phyloP scores from a whole-genome alignment of 1,140 invertebrate genomes.

The Bombus haemorrhoidalis region DNA sequence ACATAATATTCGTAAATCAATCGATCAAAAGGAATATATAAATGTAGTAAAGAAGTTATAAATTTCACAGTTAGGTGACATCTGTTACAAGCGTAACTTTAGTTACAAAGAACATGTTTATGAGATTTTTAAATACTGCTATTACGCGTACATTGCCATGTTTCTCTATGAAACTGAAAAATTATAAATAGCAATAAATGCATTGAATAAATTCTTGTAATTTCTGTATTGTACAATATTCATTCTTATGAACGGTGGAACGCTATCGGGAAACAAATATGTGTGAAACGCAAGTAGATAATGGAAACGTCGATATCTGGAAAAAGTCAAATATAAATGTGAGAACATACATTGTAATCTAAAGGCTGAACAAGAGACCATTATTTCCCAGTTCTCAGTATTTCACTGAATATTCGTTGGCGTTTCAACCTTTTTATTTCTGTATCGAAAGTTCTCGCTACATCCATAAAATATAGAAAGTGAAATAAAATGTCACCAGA shows the following conservation, averaged over 20 bases:
- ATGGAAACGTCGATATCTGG: neutral
- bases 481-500: neutral
- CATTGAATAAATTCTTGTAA: neutral
- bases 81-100: too few relatives aligned
- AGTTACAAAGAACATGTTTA: too few relatives aligned
- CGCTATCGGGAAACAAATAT: neutral
- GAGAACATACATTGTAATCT: neutral
- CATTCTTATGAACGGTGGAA: neutral
- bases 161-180: neutral
- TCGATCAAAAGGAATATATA: too few relatives aligned
- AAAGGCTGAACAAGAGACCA: neutral
- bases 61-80: too few relatives aligned
- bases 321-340: neutral
- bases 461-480: neutral
- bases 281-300: neutral
- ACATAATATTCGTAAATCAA: too few relatives aligned
- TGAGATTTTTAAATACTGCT: too few relatives aligned
- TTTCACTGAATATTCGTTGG: neutral
- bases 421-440: neutral
- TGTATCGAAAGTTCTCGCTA: neutral
- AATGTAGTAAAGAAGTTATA: too few relatives aligned
- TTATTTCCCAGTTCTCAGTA: slow-evolving; percentile 7
- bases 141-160: neutral
- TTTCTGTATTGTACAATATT: neutral
- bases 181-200: neutral